Base-by-base conservation (phyloP, 2,797 vertebrate genomes). In the Galaxias olidus region DNA sequence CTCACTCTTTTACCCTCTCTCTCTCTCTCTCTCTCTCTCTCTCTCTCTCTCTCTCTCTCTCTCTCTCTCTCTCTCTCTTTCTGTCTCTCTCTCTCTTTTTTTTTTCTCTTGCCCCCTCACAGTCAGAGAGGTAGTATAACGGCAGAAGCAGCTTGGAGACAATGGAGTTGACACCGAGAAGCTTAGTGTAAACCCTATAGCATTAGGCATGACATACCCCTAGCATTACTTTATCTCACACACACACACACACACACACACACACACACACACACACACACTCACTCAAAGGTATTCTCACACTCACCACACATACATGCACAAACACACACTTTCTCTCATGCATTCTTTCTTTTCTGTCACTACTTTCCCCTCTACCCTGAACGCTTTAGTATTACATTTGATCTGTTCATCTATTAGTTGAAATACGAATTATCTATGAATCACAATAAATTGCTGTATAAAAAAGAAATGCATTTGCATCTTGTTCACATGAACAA, bases 21-120 rank as follows among this genome's bases (percentile, higher is more conserved):
- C 41, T 53, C 51, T 19, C 51, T 9, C 14, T 61, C 52, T 55
- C 50, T 43, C 9, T 45, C 20, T 43, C 20, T 55, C 45, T 53
- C 17, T 42, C 59, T 13, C 40, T 61, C 65, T 30, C 60, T 65
- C 49, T 63, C 48, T 54, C 47, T 14, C 52, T 11, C 62, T 48
- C 11, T 15, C 40, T 17, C 20, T 12, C 30, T 18, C 48, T 4
- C 19, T 42, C 60, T 18, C 51, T 10, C 61, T 8, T 18, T n/a
- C 58, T 8, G 30, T 50, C 14, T 8, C 14, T 53, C n/a, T 18
- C 59, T 30, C 1, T 12, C 30, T 13, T 12, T 48, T 47, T 15
- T 19, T 9, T 45, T 64, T 40, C 9, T 44, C 19, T 45, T 52
- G 12, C 44, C 20, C 11, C 10, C 30, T 18, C 30, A n/a, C 61